Conservation (phyloP, 2,797 vertebrate species). For the Megalops cyprinoides region DNA sequence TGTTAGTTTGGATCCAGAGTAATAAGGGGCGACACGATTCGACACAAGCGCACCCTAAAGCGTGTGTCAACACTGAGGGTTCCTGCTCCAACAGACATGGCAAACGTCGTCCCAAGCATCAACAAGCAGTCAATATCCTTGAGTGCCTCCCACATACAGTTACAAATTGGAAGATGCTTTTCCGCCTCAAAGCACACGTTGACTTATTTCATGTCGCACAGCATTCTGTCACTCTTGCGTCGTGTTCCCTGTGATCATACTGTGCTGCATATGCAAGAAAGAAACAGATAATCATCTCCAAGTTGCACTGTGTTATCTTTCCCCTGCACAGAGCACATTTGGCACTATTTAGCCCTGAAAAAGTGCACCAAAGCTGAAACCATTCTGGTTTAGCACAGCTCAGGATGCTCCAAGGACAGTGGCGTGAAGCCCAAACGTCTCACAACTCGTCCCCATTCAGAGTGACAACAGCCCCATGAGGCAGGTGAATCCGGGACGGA, state of each 20-base stretch:
- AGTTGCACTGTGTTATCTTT: neutral
- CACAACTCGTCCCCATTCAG: neutral
- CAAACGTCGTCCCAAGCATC: neutral
- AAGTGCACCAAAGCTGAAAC: neutral
- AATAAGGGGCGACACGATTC: neutral
- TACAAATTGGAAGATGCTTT: neutral
- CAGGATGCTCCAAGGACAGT: neutral
- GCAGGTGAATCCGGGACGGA: neutral
- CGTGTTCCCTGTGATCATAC: neutral
- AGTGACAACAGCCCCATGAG: neutral
- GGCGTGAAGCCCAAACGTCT: neutral
- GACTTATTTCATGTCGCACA: neutral
- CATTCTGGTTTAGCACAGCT: neutral
- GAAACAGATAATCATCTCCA: neutral
- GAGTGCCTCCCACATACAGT: neutral
- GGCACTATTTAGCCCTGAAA: neutral
- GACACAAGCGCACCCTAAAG: neutral
- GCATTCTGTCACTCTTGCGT: neutral
- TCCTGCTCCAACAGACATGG: neutral
- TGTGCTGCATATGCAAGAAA: neutral
- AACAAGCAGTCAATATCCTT: neutral
- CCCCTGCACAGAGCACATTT: neutral
- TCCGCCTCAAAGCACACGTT: neutral
- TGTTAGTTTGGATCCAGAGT: neutral
- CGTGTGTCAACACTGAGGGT: neutral